Evolutionary conservation across 2,888 invertebrate species (phyloP).

Genomic region (Gymnoscelis rufifasciata): DNA sequence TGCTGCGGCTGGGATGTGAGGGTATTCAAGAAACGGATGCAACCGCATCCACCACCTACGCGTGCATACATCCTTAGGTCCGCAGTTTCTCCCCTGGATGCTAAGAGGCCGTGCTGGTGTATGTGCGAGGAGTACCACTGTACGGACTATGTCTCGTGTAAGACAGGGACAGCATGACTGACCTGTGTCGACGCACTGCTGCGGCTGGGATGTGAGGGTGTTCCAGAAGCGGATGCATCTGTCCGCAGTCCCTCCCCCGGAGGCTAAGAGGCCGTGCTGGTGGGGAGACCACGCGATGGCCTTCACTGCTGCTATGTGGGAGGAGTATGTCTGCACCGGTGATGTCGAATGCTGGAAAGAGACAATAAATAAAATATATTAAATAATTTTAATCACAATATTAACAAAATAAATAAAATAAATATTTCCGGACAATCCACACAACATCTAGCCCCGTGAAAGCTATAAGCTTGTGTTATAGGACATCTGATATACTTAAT

Average conservation of each 20-base stretch:
- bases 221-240: constrained; percentile 99
- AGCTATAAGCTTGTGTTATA: too few species aligned
- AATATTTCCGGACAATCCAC: too few species aligned
- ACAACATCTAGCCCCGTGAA: too few species aligned
- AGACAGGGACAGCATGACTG: constrained; percentile 32
- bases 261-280: constrained; percentile 96
- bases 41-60: too few species aligned
- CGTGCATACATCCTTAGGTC: too few species aligned
- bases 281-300: constrained; percentile 99
- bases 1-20: constrained; percentile 98
- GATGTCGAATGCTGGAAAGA: constrained; percentile 84
- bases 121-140: constrained; percentile 98
- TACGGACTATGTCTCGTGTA: constrained; percentile 91
- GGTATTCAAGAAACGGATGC: constrained; percentile 99
- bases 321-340: constrained; percentile 96
- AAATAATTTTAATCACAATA: too few species aligned
- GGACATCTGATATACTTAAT: too few species aligned
- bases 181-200: constrained; percentile 99
- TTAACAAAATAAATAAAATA: too few species aligned
- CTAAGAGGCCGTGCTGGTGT: constrained; percentile 97
- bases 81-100: constrained; percentile 99
- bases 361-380: too few species aligned
- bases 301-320: constrained; percentile 98
- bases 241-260: constrained; percentile 99
- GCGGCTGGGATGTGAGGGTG: constrained; percentile 97